Conservation (phyloP, 1,140 invertebrate genomes). For the Drosophila pseudoananassae region DNA sequence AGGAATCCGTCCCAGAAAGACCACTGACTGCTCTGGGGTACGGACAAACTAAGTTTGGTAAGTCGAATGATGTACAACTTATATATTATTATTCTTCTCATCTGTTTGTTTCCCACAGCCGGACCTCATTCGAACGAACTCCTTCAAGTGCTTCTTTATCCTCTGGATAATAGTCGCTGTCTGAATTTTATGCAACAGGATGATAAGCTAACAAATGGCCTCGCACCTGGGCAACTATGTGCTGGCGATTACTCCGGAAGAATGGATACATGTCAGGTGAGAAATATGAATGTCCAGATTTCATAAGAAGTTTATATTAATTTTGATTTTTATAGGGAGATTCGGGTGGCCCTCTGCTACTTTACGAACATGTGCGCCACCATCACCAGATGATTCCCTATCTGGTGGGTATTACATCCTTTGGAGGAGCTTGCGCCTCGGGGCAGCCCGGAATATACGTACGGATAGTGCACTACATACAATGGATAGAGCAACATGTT, state of each 20-base stretch:
- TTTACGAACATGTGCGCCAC: conserved; percentile 86
- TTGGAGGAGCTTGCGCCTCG: conserved; percentile 91
- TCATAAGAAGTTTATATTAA: background rate
- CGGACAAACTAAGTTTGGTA: conserved; percentile 61
- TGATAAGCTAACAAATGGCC: conserved; percentile 36
- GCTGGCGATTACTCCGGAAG: conserved; percentile 89
- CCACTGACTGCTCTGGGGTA: conserved; percentile 57
- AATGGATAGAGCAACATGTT: conserved; percentile 86
- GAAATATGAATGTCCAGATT: conserved; percentile 13
- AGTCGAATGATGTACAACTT: background rate
- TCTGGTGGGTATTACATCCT: conserved; percentile 89
- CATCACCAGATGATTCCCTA: conserved; percentile 87
- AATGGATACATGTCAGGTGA: conserved; percentile 89
- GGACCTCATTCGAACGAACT: conserved; percentile 49
- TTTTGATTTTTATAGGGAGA: conserved; percentile 42
- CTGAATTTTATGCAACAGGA: conserved; percentile 10
- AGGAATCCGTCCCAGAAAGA: conserved; percentile 27
- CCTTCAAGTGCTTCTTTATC: conserved; percentile 42
- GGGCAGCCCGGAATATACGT: conserved; percentile 90
- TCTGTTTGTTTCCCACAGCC: conserved; percentile 11
- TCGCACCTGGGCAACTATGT: conserved; percentile 86
- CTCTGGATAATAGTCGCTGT: conserved; percentile 40
- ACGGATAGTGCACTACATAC: conserved; percentile 85
- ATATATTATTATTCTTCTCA: background rate
- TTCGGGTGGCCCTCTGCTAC: conserved; percentile 89